Evolutionary conservation across 2,797 vertebrate genomes (phyloP).

Genomic region (Jordanella pulchra): DNA sequence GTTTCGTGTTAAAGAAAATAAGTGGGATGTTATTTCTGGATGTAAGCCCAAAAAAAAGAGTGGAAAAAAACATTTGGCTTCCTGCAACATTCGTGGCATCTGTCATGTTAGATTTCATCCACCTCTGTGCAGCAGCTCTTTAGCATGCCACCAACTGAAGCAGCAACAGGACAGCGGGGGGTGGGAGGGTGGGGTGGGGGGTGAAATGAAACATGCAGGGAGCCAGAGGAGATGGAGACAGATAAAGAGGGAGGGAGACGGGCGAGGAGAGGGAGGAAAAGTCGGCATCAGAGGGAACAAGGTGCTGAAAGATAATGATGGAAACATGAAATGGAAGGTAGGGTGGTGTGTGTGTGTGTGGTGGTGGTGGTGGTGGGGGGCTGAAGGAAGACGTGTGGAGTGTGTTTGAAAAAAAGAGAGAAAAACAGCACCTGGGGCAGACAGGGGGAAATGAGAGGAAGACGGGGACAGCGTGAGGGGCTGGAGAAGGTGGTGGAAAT

Average conservation of each 20-base stretch:
- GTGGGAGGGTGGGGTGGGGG: slow-evolving; percentile 10
- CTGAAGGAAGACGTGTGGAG: not conserved
- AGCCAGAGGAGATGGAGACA: slow-evolving; percentile 33
- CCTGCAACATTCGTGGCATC: slow-evolving; percentile 51
- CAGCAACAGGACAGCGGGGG: slow-evolving; percentile 43
- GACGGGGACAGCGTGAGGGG: slow-evolving; percentile 4
- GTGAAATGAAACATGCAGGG: slow-evolving; percentile 42
- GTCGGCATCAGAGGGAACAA: slow-evolving; percentile 25
- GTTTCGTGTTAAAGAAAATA: slow-evolving; percentile 36
- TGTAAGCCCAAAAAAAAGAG: slow-evolving; percentile 53
- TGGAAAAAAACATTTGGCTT: slow-evolving; percentile 49
- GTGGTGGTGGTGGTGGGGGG: slow-evolving; percentile 18
- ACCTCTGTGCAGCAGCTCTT: slow-evolving; percentile 35
- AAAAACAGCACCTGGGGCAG: slow-evolving; percentile 21
- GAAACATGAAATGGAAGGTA: slow-evolving; percentile 34
- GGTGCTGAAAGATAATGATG: slow-evolving; percentile 47
- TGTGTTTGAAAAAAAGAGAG: slow-evolving; percentile 25
- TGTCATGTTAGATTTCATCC: slow-evolving; percentile 71
- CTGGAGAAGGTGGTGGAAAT: not conserved
- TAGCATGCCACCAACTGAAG: slow-evolving; percentile 53
- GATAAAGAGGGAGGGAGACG: slow-evolving; percentile 21
- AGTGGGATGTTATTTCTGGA: slow-evolving; percentile 47
- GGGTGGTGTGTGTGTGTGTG: too few relatives aligned
- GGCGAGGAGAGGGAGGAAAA: slow-evolving; percentile 5
- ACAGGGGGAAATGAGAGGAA: slow-evolving; percentile 24